Evolutionary conservation across 2,797 vertebrate genomes (phyloP), one percentile per base, ranked within the genome.

Genomic region (Melanotaenia nigrans): DNA sequence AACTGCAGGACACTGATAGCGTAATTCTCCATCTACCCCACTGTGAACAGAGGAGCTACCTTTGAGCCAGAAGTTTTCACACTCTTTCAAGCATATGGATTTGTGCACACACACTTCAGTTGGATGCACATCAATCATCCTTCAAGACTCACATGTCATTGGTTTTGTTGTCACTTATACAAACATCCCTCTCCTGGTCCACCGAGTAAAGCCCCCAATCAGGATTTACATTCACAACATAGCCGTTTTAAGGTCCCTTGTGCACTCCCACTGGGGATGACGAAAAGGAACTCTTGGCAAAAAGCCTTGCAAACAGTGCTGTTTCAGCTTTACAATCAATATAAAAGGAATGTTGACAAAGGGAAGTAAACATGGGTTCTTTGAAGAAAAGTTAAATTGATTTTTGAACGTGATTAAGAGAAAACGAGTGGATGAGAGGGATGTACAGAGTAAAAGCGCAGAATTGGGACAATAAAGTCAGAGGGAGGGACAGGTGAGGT

Each of bases 51-150:
- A 77, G 68, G 49, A 75, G 42, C 62, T 9, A 36, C 65, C 53
- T 68, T 83, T 72, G 33, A 73, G 61, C 65, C 70, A 57, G 61
- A 47, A 25, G 12, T 20, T 62, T 73, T 28, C 45, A 32, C 60
- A 40, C 18, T 20, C 28, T 49, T 28, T 56, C 56, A 36, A 33
- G 22, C 58, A 51, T 22, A 36, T 47, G 32, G 30, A 13, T 45
- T 33, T 47, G 53, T 49, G 47, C 57, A 61, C 22, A 49, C 56
- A 33, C 70, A 22, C 24, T 67, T 75, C 58, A 71, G 61, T 18
- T 82, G 79, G 77, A 86, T 76, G 77, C 70, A 71, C 87, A 90
- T 91, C 86, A 86, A 90, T 90, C 90, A 92, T 68, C 18, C 75
- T 80, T 71, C 49, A 71, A 72, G 73, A 64, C 74, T 87, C 76